A percentile compares a stretch with the other conserved stretches of the same genome.
phyloP scores from a whole-genome alignment of 2,888 invertebrate genomes.

The Brachylomia viminalis region DNA sequence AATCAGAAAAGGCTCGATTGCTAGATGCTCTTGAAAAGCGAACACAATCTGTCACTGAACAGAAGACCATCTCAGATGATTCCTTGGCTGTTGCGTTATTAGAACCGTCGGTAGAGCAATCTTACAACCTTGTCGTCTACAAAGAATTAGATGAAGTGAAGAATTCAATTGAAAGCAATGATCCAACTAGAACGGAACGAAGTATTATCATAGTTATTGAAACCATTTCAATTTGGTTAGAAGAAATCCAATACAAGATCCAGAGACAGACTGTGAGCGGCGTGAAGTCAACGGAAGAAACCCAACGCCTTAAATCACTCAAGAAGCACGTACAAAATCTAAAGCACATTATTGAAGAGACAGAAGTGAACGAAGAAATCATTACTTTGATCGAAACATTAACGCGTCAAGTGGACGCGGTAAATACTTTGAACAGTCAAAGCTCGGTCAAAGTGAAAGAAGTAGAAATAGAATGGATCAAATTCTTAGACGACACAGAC shows the following conservation, averaged over 20 bases:
- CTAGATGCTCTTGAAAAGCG: conserved; percentile 84
- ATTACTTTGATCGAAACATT: conserved; percentile 91
- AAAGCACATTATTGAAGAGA: conserved; percentile 92
- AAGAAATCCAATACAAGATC: conserved; percentile 95
- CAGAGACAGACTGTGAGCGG: conserved; percentile 83
- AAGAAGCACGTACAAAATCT: conserved; percentile 91
- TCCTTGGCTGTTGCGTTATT: conserved; percentile 81
- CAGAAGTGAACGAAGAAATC: conserved; percentile 92
- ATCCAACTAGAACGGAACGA: conserved; percentile 91
- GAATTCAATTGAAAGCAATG: conserved; percentile 90
- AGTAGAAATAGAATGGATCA: conserved; percentile 93
- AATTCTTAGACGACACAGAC: conserved; percentile 92
- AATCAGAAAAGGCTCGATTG: conserved; percentile 82
- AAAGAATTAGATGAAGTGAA: conserved; percentile 91
- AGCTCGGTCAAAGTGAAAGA: conserved; percentile 86
- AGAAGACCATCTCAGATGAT: conserved; percentile 75
- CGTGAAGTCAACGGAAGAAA: conserved; percentile 74
- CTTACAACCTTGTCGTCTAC: conserved; percentile 89
- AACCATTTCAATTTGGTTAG: conserved; percentile 95
- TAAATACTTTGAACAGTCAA: conserved; percentile 91
- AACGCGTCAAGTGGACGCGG: conserved; percentile 92
- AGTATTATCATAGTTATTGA: conserved; percentile 94
- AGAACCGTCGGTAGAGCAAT: conserved; percentile 85
- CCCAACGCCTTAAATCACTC: conserved; percentile 80
- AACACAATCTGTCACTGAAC: conserved; percentile 78